Base-by-base conservation (phyloP, 2,113 vertebrate species). In the Actenoides hombroni region DNA sequence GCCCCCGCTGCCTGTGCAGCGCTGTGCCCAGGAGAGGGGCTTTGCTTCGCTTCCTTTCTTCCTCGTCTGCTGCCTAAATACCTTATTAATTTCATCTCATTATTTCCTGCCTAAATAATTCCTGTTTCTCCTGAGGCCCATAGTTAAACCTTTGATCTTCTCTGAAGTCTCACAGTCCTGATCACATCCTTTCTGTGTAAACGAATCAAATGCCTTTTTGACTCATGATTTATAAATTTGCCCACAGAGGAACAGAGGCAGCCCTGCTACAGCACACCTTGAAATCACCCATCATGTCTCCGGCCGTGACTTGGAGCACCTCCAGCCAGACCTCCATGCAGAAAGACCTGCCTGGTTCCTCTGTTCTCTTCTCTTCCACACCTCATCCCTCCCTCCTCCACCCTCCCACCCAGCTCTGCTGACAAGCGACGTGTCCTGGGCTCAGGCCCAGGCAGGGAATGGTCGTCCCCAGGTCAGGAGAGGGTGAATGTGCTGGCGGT, bases 91-190 rank as follows among this genome's bases (percentile, higher is more conserved):
- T 96, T 94, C 81, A 85, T 91, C 96, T 97, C 95, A 85, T 96
- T 96, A 94, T 93, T 95, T 87, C 83, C 57, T 95, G 94, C 83
- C 95, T 94, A 91, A 97, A 95, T 97, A 94, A 94, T 94, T 97
- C 92, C 70, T 0, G 0, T 94, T 91, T 71, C 94, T 94, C 86
- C 91, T 54, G 89, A 77, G 96, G 37, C 85, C 70, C 1, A 0
- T 70, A 24, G 95, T 96, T 87, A 96, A 97, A 92, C 92, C 96
- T 96, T 96, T 97, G 96, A 96, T 97, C 96, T 96, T 88, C 86
- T 94, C 94, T 89, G 95, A 96, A 82, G 94, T 83, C 94, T 93
- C 70, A 13, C 64, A 65, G 70, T 94, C 95, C 88, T 76, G 76
- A 86, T 93, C 74, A 44, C 80, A 2, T 93, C 88, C 86, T 93